These are phyloP conservation scores for Apis laboriosa DNA, from an alignment of 1,140 invertebrate genomes.

Conservation along the genomic window DNA sequence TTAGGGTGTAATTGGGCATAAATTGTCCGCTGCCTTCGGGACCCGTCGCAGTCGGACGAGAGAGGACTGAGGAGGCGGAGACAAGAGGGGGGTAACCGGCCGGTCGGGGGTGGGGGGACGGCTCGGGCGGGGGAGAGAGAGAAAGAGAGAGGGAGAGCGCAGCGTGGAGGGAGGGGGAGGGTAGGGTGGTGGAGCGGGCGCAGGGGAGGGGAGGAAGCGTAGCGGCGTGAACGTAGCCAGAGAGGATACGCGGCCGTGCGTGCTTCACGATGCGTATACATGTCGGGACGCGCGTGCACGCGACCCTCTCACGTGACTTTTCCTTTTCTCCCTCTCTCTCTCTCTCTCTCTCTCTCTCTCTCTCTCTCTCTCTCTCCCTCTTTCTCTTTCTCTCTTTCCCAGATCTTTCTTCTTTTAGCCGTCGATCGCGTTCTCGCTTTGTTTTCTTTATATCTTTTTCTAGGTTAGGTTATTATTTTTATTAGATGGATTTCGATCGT, in stretches of 20 bases:
- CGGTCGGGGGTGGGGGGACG: slow-evolving; percentile 3
- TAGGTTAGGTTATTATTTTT: too few species aligned
- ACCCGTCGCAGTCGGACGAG: slow-evolving; percentile 12
- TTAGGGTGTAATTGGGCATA: slow-evolving; percentile 73
- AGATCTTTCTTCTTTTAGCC: not conserved
- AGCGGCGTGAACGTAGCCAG: slow-evolving; percentile 44
- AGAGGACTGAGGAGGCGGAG: slow-evolving; percentile 42
- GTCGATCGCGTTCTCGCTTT: too few species aligned
- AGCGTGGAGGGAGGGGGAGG: not conserved
- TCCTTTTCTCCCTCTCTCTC: not conserved
- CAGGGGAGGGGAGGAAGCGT: slow-evolving; percentile 31
- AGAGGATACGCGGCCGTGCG: slow-evolving; percentile 42
- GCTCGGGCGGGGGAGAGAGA: slow-evolving; percentile 26
- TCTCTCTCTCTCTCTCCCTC: not conserved
- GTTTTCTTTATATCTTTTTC: too few species aligned
- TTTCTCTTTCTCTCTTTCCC: not conserved
- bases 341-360: not conserved
- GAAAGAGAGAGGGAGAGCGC: too few species aligned
- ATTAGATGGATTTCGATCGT: too few species aligned
- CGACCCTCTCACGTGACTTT: slow-evolving; percentile 31
- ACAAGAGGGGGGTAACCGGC: slow-evolving; percentile 37
- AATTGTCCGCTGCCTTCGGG: slow-evolving; percentile 61
- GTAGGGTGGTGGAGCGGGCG: not conserved
- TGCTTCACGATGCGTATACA: slow-evolving; percentile 47
- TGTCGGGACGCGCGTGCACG: slow-evolving; percentile 55